Evolutionary conservation across 2,797 vertebrate species (phyloP).

Genomic region (Eutrigla gurnardus): DNA sequence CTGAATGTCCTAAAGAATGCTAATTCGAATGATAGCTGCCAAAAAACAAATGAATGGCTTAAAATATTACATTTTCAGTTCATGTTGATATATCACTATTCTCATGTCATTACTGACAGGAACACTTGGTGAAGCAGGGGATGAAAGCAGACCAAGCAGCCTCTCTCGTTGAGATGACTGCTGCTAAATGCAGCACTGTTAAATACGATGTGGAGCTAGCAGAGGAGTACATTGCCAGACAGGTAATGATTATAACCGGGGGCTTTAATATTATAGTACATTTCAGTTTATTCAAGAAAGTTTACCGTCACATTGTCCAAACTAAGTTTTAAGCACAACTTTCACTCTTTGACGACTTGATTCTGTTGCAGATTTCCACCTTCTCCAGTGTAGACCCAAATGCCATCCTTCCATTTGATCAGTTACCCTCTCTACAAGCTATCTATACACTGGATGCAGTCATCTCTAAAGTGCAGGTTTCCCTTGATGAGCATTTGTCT

Average conservation of each 20-base stretch:
- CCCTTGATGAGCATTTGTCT: conserved; percentile 96
- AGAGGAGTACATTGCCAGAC: conserved; percentile 96
- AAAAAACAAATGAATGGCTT: neutral
- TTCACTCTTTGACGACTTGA: neutral
- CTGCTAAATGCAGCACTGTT: conserved; percentile 91
- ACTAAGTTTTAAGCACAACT: neutral
- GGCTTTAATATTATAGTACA: too few relatives aligned
- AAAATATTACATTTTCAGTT: neutral
- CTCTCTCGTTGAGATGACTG: conserved; percentile 88
- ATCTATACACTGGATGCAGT: conserved; percentile 97
- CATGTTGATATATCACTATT: conserved; percentile 28
- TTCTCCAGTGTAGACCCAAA: conserved; percentile 92
- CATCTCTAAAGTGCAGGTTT: conserved; percentile 98
- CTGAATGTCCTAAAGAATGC: neutral
- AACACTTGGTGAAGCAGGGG: conserved; percentile 94
- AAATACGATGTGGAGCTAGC: conserved; percentile 97
- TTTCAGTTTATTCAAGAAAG: too few relatives aligned
- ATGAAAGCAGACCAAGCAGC: conserved; percentile 93
- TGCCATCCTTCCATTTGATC: conserved; percentile 90
- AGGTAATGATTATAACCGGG: conserved; percentile 80
- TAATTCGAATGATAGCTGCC: neutral
- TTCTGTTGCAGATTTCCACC: conserved; percentile 90
- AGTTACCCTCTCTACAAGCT: conserved; percentile 95
- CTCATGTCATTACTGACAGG: conserved; percentile 76
- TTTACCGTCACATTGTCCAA: neutral